Evolutionary conservation across 2,113 vertebrate species (phyloP), one percentile per base, ranked within the genome.

Genomic region (Hypomesus transpacificus): DNA sequence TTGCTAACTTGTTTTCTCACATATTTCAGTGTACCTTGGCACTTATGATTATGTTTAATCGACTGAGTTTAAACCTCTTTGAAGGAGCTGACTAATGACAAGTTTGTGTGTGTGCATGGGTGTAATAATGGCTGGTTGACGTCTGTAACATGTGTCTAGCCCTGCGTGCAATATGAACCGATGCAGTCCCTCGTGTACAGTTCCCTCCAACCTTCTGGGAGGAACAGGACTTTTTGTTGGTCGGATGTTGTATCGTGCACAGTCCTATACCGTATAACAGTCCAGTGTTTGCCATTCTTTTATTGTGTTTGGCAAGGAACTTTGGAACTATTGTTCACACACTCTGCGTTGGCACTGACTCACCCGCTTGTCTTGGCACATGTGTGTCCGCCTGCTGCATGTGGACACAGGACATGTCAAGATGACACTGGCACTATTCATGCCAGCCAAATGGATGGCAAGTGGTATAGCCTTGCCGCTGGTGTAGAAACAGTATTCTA

Each of bases 81-180:
- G 59, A 21, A 24, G 21, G 52, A 31, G 24, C 52, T 51, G 31
- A 14, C 68, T 74, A 61, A 78, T 74, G 76, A 78, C 63, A 73
- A 75, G 71, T 65, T 58, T 21, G 61, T 4, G 24, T 51, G 75
- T 70, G 67, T 66, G 70, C 59, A 75, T 31, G 58, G 66, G 54
- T 72, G 71, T 75, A 60, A 62, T 64, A 62, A 73, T 76, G 56
- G 60, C 7, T 69, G 58, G 66, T 58, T 52, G 28, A 21, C 46
- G 21, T 60, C 53, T 50, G 69, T 28, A 39, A 70, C 69, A 3
- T 56, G 46, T 2, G 46, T 2, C 20, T 17, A 57, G 26, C 50
- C n/a, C 64, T 50, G 20, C 66, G 14, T 9, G 7, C 39, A 7
- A 46, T 46, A 46, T 13, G 39, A 9, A 8, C 39, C 39, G 7